Evolutionary conservation across 2,888 invertebrate genomes (phyloP).

Genomic region (Eristalis tenax): DNA sequence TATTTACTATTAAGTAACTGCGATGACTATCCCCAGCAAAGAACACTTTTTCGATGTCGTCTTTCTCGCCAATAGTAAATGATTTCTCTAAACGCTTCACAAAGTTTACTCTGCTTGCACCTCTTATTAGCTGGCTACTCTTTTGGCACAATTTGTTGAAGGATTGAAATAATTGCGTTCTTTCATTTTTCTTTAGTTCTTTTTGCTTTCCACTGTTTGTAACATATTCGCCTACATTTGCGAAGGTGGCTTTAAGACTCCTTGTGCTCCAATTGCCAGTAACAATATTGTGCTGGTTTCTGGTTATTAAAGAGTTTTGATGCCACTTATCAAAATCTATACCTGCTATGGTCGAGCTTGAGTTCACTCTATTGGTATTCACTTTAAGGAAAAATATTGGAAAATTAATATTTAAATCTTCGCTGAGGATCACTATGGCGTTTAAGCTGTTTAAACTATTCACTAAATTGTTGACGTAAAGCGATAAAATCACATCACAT

Average conservation of each 20-base stretch:
- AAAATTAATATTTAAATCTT: constrained; percentile 74
- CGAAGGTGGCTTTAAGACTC: constrained; percentile 79
- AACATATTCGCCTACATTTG: constrained; percentile 75
- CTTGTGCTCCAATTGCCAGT: constrained; percentile 82
- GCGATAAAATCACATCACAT: background rate
- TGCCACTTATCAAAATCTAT: constrained; percentile 82
- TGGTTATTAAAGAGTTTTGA: constrained; percentile 77
- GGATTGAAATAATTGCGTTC: constrained; percentile 68
- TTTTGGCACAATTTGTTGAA: constrained; percentile 78
- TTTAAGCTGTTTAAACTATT: background rate
- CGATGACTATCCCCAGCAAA: background rate
- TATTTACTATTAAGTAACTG: constrained; percentile 76
- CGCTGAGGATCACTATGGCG: constrained; percentile 73
- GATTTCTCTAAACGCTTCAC: constrained; percentile 82
- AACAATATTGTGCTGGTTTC: constrained; percentile 78
- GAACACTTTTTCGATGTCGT: constrained; percentile 73
- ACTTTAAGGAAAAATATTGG: constrained; percentile 77
- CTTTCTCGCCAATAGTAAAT: constrained; percentile 67
- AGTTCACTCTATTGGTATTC: constrained; percentile 74
- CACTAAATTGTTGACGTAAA: background rate
- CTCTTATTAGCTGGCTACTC: constrained; percentile 75
- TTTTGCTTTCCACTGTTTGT: background rate
- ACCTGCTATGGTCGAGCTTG: constrained; percentile 76
- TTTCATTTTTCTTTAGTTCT: background rate
- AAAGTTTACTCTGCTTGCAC: constrained; percentile 80